These are phyloP conservation scores for Neolamprologus kungweensis DNA, from an alignment of 2,113 vertebrate species.

Conservation along the genomic window DNA sequence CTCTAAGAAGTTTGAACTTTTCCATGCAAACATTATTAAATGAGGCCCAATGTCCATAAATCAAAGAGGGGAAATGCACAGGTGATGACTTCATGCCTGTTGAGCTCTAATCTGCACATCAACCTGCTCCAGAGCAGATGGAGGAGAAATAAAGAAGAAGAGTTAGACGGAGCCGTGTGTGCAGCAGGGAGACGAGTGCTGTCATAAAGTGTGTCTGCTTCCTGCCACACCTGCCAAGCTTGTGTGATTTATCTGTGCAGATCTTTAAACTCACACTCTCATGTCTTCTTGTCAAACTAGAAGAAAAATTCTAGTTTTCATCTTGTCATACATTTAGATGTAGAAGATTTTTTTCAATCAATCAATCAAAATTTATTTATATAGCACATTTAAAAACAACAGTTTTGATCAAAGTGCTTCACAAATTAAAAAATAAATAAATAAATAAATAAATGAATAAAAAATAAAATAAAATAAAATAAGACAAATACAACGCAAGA, in stretches of 20 bases:
- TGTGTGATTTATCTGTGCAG: background rate
- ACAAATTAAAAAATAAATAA: too few relatives aligned
- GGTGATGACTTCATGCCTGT: background rate
- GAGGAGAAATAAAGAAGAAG: background rate
- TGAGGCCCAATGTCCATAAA: background rate
- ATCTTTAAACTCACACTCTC: rapidly evolving
- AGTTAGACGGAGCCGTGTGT: background rate
- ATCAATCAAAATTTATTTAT: too few relatives aligned
- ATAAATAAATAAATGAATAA: too few relatives aligned
- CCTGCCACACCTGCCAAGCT: rapidly evolving
- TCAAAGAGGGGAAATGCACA: background rate
- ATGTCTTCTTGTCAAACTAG: background rate
- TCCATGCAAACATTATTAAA: background rate
- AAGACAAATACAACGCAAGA: too few relatives aligned
- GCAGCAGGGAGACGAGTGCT: background rate
- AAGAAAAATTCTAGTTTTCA: too few relatives aligned
- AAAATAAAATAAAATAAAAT: too few relatives aligned
- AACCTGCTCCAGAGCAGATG: background rate
- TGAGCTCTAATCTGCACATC: background rate
- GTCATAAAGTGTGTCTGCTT: background rate
- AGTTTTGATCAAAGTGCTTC: too few relatives aligned
- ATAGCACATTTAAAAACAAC: too few relatives aligned
- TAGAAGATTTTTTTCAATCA: too few relatives aligned
- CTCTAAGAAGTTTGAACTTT: background rate
- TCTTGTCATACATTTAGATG: too few relatives aligned